Evolutionary conservation across 1,140 invertebrate species (phyloP).

Genomic region (Meloidogyne floridensis): DNA sequence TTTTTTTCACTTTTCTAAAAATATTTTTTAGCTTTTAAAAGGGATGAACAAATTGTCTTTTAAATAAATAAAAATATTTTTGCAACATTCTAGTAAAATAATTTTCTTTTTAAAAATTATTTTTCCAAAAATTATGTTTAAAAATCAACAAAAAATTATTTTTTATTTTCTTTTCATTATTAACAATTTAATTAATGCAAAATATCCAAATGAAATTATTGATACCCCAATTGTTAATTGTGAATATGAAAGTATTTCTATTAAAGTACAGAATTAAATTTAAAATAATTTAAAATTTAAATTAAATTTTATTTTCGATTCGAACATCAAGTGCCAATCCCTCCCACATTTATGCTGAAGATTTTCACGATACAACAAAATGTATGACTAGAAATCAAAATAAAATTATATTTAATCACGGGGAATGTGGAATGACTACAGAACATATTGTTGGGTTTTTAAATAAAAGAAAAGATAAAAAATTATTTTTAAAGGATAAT

Average conservation of each 20-base stretch:
- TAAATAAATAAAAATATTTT: no score
- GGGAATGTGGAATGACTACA: slow-evolving; percentile 62
- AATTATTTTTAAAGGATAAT: slow-evolving; percentile 44
- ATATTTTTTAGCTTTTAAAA: no score
- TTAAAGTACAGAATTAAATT: slow-evolving; percentile 51
- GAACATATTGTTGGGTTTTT: slow-evolving; percentile 53
- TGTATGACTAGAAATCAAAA: slow-evolving; percentile 58
- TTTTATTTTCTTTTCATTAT: slow-evolving; percentile 2
- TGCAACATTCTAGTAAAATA: no score
- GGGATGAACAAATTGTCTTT: no score
- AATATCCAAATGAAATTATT: slow-evolving; percentile 62
- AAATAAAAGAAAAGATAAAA: slow-evolving; percentile 20
- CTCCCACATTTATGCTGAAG: slow-evolving; percentile 63
- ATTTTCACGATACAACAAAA: slow-evolving; percentile 57
- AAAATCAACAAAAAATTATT: not conserved
- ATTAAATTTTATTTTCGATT: slow-evolving; percentile 40
- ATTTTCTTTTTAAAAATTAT: no score
- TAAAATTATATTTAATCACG: slow-evolving; percentile 57
- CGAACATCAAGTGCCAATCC: slow-evolving; percentile 62
- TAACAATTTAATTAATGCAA: slow-evolving; percentile 13
- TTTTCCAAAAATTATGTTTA: no score
- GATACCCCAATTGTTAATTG: slow-evolving; percentile 63
- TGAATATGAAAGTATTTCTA: slow-evolving; percentile 55
- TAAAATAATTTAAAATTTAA: slow-evolving; percentile 17
- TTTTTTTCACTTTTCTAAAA: no score